Evolutionary conservation across 2,888 invertebrate species (phyloP).

Genomic region (Shargacucullia verbasci): DNA sequence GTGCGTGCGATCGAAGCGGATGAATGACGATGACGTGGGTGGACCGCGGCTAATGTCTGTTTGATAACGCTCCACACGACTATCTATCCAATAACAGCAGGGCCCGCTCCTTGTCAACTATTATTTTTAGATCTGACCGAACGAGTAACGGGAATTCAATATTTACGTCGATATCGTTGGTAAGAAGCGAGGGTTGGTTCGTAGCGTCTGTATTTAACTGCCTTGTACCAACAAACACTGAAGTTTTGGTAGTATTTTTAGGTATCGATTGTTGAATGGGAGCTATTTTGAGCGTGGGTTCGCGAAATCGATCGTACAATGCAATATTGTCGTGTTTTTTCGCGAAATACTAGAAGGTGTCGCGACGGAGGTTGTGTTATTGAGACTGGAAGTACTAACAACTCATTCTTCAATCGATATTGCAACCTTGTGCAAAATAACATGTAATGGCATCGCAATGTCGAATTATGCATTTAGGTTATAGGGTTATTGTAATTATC

Average conservation of each 20-base stretch:
- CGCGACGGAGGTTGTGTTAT: conserved; percentile 43
- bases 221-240: conserved; percentile 25
- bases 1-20: conserved; percentile 84
- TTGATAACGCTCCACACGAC: conserved; percentile 74
- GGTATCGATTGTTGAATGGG: conserved; percentile 51
- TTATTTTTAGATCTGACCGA: conserved; percentile 81
- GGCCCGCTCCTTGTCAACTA: conserved; percentile 66
- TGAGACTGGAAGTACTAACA: conserved; percentile 34
- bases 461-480: conserved; percentile 55
- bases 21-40: conserved; percentile 87
- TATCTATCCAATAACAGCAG: conserved; percentile 63
- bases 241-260: conserved; percentile 36
- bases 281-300: conserved; percentile 38
- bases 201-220: conserved; percentile 25
- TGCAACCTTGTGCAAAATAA: conserved; percentile 72
- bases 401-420: conserved; percentile 68
- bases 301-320: conserved; percentile 24
- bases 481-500: conserved; percentile 11
- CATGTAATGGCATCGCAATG: conserved; percentile 55
- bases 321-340: conserved; percentile 35
- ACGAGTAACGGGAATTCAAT: conserved; percentile 34
- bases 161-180: conserved; percentile 57
- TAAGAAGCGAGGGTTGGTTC: conserved; percentile 21
- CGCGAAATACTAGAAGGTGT: conserved; percentile 18
- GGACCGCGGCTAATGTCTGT: conserved; percentile 77